phyloP scores from a whole-genome alignment of 2,888 invertebrate species.

The Trachelus troglodyta region DNA sequence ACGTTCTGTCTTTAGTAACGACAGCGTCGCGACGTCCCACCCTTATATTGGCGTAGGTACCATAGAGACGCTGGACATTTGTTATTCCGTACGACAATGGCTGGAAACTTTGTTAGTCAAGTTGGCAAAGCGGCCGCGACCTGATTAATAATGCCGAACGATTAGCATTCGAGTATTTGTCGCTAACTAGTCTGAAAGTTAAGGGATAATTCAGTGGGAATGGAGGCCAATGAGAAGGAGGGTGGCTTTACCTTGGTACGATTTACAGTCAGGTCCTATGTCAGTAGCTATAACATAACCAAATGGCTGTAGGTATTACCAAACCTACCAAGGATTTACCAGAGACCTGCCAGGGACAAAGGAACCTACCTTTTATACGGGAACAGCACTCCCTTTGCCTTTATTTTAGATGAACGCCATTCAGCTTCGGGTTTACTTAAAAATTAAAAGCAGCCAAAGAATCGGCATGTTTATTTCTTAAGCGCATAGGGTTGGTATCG shows the following conservation, averaged over 20 bases:
- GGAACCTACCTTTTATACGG: background rate
- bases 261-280: background rate
- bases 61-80: conserved; percentile 11
- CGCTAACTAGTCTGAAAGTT: conserved; percentile 13
- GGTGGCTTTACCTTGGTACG: background rate
- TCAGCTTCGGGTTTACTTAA: background rate
- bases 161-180: conserved; percentile 23
- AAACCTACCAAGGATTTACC: background rate
- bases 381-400: background rate
- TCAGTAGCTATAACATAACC: background rate
- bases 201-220: background rate
- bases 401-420: background rate
- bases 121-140: conserved; percentile 16
- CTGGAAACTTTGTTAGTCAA: conserved; percentile 24
- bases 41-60: background rate
- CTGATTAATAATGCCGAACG: conserved; percentile 24
- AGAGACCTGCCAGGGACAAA: background rate
- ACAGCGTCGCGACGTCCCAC: background rate
- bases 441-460: background rate
- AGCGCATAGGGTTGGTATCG: background rate
- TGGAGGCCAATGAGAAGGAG: background rate
- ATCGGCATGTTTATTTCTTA: background rate
- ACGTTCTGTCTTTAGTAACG: background rate
- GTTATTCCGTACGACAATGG: conserved; percentile 23
- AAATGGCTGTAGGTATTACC: background rate